phyloP scores from a whole-genome alignment of 1,140 invertebrate species.

The Drosophila tristis region DNA sequence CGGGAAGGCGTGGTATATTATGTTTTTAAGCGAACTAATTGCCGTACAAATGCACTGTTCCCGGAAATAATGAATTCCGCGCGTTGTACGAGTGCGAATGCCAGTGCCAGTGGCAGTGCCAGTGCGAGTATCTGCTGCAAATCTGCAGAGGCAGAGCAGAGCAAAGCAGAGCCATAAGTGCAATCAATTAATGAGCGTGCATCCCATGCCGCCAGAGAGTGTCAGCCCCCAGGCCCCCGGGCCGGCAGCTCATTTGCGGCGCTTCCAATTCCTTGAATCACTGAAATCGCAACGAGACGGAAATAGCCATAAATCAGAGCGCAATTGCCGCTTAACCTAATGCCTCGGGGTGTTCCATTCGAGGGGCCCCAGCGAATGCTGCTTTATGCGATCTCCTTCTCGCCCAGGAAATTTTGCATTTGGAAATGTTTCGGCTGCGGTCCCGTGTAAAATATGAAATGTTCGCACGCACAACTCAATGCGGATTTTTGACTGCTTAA shows the following conservation, averaged over 20 bases:
- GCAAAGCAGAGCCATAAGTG: constrained; percentile 52
- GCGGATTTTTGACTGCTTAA: too few relatives aligned
- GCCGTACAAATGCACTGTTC: constrained; percentile 83
- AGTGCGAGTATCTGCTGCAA: constrained; percentile 32
- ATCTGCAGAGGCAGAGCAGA: constrained; percentile 44
- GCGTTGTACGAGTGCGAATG: constrained; percentile 25
- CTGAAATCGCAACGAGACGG: constrained; percentile 81
- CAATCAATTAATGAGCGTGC: constrained; percentile 73
- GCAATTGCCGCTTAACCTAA: constrained; percentile 78
- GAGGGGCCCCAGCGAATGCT: neutral
- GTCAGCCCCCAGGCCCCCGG: constrained; percentile 53
- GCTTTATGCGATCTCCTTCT: neutral
- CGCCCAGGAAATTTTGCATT: constrained; percentile 4
- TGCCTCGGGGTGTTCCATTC: constrained; percentile 29
- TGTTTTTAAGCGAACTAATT: constrained; percentile 76
- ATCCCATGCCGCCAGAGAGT: constrained; percentile 20
- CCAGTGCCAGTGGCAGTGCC: constrained; percentile 6
- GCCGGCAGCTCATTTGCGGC: constrained; percentile 78
- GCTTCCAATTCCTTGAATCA: constrained; percentile 83
- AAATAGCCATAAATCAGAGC: constrained; percentile 79
- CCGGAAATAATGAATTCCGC: constrained; percentile 82
- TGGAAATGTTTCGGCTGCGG: too few relatives aligned
- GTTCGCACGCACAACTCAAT: too few relatives aligned
- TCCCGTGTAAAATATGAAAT: too few relatives aligned
- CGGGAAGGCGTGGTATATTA: constrained; percentile 48